Base-by-base conservation (phyloP, 2,888 invertebrate genomes). In the Cremastinae sp. region DNA sequence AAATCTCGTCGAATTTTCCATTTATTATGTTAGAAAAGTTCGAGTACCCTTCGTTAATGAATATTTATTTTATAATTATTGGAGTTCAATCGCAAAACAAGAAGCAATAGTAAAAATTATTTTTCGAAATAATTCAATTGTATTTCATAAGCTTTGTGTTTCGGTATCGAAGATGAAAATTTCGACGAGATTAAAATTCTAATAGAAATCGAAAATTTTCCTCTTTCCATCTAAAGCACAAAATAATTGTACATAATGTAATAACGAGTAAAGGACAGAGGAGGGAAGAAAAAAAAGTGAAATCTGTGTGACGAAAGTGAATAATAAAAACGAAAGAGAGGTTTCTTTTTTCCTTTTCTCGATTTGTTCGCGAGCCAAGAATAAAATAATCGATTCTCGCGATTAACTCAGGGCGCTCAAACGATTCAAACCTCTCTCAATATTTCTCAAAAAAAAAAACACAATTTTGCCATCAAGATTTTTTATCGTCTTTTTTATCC, bases 241-340 rank as follows among this genome's bases (percentile, higher is more conserved):
- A 75, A 68, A 77, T 72, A 75, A 79, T 3, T 79, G 75, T 79
- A 79, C 72, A 73, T 79, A 79, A 75, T 78, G 75, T 79, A 78
- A 78, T 78, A 66, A 74, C 68, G 53, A 70, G 56, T 39, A 61
- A 64, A 76, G 66, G 66, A 72, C 66, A 47, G 73, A 45, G 59
- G 58, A 66, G 62, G 69, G 70, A 72, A 49, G 49, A 56, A 61
- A 72, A 35, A 51, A 43, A 43, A 49, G 66, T 22, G 53, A 68
- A 47, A 70, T 28, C 28, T 5, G 28, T 28, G 28, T 39, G 59
- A 61, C 45, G 41, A 64, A 59, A 66, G 59, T 68, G 72, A 43
- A 43, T 55, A 43, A 66, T 35, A 61, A 14, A 28, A 45, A 47
- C 51, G 12, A 28, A 51, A 43, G 64, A 18, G 47, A 64, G 59